Evolutionary conservation across 2,888 invertebrate species (phyloP).

Genomic region (Sepioteuthis lessoniana): DNA sequence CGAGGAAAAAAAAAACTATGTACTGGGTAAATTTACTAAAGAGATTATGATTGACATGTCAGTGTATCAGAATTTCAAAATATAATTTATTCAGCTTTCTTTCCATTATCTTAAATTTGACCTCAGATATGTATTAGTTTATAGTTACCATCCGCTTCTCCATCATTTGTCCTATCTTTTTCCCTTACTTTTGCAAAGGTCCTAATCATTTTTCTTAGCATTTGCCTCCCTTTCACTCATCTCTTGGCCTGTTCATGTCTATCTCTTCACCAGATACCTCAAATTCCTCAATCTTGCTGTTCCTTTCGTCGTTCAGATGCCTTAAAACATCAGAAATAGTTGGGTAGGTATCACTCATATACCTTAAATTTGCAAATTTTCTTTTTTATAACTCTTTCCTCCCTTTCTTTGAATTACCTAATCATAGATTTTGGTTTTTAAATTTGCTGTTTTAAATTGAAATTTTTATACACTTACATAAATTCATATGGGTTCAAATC

Average conservation of each 20-base stretch:
- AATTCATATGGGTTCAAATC: not conserved
- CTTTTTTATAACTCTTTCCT: not conserved
- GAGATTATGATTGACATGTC: too few relatives aligned
- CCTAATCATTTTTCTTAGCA: not conserved
- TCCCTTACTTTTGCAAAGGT: not conserved
- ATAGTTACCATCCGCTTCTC: not conserved
- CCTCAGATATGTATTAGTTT: too few relatives aligned
- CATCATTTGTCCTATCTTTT: not conserved
- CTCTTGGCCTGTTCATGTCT: not conserved
- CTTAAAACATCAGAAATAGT: slow-evolving; percentile 40
- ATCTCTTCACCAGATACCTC: not conserved
- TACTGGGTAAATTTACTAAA: too few relatives aligned
- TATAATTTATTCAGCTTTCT: too few relatives aligned
- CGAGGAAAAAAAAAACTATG: too few relatives aligned
- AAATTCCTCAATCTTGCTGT: slow-evolving; percentile 44
- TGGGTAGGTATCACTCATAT: slow-evolving; percentile 35
- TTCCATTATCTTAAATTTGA: too few relatives aligned
- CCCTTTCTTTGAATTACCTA: not conserved
- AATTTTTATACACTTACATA: not conserved
- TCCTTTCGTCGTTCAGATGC: slow-evolving; percentile 43
- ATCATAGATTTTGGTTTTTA: not conserved
- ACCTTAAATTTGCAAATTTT: not conserved
- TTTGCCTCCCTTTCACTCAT: not conserved
- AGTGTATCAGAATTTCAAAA: too few relatives aligned
- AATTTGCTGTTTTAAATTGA: not conserved